These are phyloP conservation scores for Agapornis canus DNA, from an alignment of 2,797 vertebrate species.

Conservation along the genomic window DNA sequence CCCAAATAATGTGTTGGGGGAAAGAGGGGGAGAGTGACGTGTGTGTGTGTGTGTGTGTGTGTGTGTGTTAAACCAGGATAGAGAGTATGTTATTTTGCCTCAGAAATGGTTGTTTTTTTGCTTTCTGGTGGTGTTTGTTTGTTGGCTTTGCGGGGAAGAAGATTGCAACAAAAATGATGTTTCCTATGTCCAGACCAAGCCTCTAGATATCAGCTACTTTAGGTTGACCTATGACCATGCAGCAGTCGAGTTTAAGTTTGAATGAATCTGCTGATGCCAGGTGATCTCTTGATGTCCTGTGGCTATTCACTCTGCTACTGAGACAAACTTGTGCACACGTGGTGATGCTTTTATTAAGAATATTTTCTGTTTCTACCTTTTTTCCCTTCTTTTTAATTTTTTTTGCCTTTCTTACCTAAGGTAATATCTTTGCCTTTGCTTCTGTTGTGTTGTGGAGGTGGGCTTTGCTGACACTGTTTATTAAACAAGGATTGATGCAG, in stretches of 20 bases:
- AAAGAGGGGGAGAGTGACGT: too few relatives aligned
- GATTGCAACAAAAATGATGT: neutral
- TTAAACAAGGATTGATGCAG: neutral
- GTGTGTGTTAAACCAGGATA: neutral
- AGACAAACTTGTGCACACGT: neutral
- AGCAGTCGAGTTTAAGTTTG: neutral
- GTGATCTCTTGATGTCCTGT: neutral
- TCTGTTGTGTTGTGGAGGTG: neutral
- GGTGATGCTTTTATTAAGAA: neutral
- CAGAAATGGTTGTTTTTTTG: neutral
- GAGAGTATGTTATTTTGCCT: neutral
- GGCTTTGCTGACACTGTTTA: neutral
- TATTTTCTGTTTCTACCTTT: neutral
- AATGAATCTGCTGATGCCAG: neutral
- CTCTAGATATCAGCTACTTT: neutral
- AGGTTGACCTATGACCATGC: neutral
- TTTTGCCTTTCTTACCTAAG: neutral
- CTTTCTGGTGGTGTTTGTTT: fast-evolving
- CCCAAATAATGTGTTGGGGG: neutral
- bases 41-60: too few relatives aligned
- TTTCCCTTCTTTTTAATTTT: neutral
- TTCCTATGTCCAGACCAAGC: neutral
- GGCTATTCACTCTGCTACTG: neutral
- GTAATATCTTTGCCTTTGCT: neutral
- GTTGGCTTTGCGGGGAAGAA: neutral